Evolutionary conservation across 2,888 invertebrate genomes (phyloP), one percentile per base, ranked within the genome.

Genomic region (Caenorhabditis sulstoni): DNA sequence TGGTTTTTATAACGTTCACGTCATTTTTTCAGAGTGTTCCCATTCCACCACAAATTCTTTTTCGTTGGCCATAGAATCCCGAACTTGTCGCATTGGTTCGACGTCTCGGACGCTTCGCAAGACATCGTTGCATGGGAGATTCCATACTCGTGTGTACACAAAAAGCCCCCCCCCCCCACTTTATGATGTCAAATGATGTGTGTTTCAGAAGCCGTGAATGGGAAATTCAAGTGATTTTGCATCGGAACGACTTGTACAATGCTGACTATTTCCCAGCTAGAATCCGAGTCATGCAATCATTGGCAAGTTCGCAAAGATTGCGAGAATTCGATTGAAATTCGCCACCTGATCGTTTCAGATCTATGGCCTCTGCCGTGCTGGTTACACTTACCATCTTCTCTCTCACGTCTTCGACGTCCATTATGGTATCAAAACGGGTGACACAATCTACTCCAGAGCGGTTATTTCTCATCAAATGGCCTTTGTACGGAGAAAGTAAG

Each of bases 221-320:
- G 85, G 85, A 85, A 18, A 81, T 84, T 12, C 84, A 84, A 71
- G 50, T 84, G 12, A 83, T 85, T n/a, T 64, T 82, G 0, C 85
- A 85, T 65, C 47, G 75, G 1, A 77, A 76, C 37, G 83, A 79
- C 59, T 77, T 82, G 0, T 71, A 81, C 52, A 85, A 79, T 35
- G 78, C 81, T 3, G 85, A 85, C 14, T 74, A 71, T 52, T 76
- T 85, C 18, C 84, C 85, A 5, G 77, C 83, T 0, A 75, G 85
- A 49, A 70, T 81, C 16, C 66, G 79, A 57, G 85, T 83, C 18
- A 84, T 84, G 75, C 85, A 85, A 61, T 80, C 79, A 14, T 39
- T 85, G 80, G 73, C 62, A 20, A 3, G 22, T n/a, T 22, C 20
- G 12, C 11, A 9, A 22, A 14, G 2, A 18, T n/a, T 50, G 18